Conservation (phyloP, 2,888 invertebrate genomes). For the Geotrupes spiniger region DNA sequence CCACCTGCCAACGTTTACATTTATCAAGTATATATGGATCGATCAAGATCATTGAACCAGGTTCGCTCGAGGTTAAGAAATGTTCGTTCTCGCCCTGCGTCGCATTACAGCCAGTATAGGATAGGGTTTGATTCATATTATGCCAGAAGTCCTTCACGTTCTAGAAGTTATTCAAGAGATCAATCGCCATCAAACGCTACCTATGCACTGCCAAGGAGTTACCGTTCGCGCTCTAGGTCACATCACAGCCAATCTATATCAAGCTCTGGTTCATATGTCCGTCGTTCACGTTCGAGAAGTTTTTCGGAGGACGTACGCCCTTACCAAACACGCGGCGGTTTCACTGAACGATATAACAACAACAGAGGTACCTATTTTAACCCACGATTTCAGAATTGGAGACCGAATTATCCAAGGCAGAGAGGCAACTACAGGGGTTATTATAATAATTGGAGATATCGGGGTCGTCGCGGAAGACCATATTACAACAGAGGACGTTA, state of each 20-base stretch:
- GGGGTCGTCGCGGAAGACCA: conserved; percentile 46
- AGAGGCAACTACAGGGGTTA: conserved; percentile 45
- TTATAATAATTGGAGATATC: conserved; percentile 44
- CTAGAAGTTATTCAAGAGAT: conserved; percentile 53
- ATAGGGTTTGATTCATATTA: too few relatives aligned
- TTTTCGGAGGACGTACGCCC: conserved; percentile 55
- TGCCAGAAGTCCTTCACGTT: conserved; percentile 66
- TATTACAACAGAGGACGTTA: conserved; percentile 36
- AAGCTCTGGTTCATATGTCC: conserved; percentile 54
- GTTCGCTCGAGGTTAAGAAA: too few relatives aligned
- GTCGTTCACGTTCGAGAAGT: conserved; percentile 58
- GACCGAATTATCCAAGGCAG: conserved; percentile 51
- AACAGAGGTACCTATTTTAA: conserved; percentile 78
- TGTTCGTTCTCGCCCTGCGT: too few relatives aligned
- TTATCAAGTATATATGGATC: too few relatives aligned
- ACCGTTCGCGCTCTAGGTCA: conserved; percentile 58
- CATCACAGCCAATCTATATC: conserved; percentile 57
- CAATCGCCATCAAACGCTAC: conserved; percentile 49
- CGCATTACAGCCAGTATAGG: too few relatives aligned
- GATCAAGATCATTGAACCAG: too few relatives aligned
- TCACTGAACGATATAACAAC: conserved; percentile 47
- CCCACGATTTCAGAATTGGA: conserved; percentile 68
- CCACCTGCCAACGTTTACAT: too few relatives aligned
- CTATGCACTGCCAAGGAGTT: conserved; percentile 50
- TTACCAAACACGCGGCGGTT: conserved; percentile 54